Base-by-base conservation (phyloP, 2,888 invertebrate genomes). In the Lordiphosa fenestrarum region DNA sequence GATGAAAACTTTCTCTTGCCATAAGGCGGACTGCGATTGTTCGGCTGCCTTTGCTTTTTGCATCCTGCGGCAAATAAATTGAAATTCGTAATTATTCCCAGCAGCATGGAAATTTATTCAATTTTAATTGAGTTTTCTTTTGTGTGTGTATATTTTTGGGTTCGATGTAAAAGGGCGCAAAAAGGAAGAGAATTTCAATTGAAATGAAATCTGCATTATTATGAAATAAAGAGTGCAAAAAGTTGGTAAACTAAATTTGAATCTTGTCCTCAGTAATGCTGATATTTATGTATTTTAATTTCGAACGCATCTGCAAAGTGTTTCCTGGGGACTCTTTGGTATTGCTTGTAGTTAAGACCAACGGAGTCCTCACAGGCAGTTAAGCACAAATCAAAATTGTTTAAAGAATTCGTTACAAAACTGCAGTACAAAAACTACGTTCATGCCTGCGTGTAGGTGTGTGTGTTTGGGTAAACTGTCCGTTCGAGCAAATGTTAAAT, bases 71-170 rank as follows among this genome's bases (percentile, higher is more conserved):
- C 72, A 80, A 84, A 77, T 81, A 77, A 80, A 80, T 80, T 84
- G 77, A 80, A 84, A 80, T 84, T 84, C 77, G 82, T 84, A 80
- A 80, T 80, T 84, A 80, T 81, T 77, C 67, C 81, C 84, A 81
- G 65, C 77, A 84, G 80, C 77, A 84, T 68, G 74, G 60, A 81
- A 80, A 80, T 80, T 77, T 84, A 81, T 84, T 84, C 74, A 73
- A 81, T 84, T 80, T 80, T 80, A 84, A 80, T 80, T 84, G 81
- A 80, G 77, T 80, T 84, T 78, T 74, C 73, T 69, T 81, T 73
- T 74, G 65, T 73, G 51, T 55, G 57, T 57, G 39, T 42, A 5
- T 55, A 23, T 42, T 40, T 41, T 4, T 40, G 19, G 58, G 49
- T 62, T 53, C 60, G 48, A 37, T 50, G 63, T 49, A 47, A 62